Evolutionary conservation across 2,797 vertebrate genomes (phyloP), one percentile per base, ranked within the genome.

Genomic region (Prionace glauca): DNA sequence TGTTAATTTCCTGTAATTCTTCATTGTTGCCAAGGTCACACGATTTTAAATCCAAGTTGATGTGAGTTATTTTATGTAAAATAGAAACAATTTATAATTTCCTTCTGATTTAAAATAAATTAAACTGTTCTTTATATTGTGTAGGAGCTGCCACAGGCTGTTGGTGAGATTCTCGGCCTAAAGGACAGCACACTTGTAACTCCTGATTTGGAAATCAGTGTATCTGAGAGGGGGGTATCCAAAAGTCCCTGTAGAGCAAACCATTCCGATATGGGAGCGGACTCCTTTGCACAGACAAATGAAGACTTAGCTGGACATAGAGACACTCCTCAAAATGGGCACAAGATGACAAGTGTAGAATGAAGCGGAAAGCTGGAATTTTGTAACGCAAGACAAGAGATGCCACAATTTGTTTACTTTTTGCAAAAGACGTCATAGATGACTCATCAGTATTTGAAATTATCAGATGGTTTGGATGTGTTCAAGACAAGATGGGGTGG

Each of bases 121-220:
- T 77, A 18, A 95, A n/a, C 14, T 22, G 29, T 11, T 95, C 32
- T 18, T 96, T 74, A 41, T 95, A 65, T n/a, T 84, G 86, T 56
- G 74, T 96, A 99, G 99, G 99, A 99, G 96, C 97, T 99, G 96
- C 98, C 99, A 96, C 98, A 97, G 96, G 98, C 98, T 56, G 97
- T 99, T 96, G 97, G 98, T 96, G 97, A 98, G 96, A 98, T 99
- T 96, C 96, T 99, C 97, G 98, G 98, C 36, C 97, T 98, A 41
- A 97, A 98, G 95, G 96, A 96, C 95, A 97, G 96, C 9, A 97
- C 97, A 20, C 92, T 96, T 26, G 96, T 96, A 77, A 97, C 96
- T 22, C 96, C 97, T 0, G 96, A 97, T 95, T 97, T 97, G 0
- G 97, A 98, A 41, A 96, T 62, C 0, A 96, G 97, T 0, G 97